Conservation (phyloP, 2,797 vertebrate genomes). For the Sebastes itinus region DNA sequence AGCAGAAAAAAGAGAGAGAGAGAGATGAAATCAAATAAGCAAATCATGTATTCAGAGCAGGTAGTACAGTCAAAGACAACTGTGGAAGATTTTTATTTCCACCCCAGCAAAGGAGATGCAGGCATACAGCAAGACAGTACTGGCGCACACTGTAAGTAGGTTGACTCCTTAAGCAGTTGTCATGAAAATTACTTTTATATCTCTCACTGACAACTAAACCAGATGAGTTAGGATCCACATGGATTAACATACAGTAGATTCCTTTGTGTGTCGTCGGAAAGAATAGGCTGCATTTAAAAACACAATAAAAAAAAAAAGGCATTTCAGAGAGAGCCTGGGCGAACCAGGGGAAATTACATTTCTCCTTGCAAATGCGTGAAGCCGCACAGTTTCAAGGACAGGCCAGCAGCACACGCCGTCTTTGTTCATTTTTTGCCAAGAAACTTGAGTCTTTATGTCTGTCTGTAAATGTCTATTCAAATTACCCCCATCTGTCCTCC, state of each 20-base stretch:
- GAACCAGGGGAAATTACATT: slow-evolving; percentile 26
- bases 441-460: slow-evolving; percentile 49
- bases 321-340: background rate
- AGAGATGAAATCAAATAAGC: slow-evolving; percentile 16
- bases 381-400: slow-evolving; percentile 50
- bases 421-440: slow-evolving; percentile 52
- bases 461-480: slow-evolving; percentile 55
- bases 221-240: background rate
- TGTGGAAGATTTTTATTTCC: background rate
- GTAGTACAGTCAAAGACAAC: background rate
- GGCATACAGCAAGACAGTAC: slow-evolving; percentile 6
- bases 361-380: slow-evolving; percentile 24
- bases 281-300: slow-evolving; percentile 14
- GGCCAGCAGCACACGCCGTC: slow-evolving; percentile 24
- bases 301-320: background rate
- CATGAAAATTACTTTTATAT: background rate
- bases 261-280: background rate
- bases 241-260: slow-evolving; percentile 1
- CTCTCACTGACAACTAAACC: background rate
- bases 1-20: background rate
- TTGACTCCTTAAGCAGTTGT: slow-evolving; percentile 1
- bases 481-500: slow-evolving; percentile 39
- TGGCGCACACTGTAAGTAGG: background rate
- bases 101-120: slow-evolving; percentile 19
- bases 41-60: slow-evolving; percentile 12